Evolutionary conservation across 2,113 vertebrate species (phyloP), one percentile per base, ranked within the genome.

Genomic region (Megatriorchis doriae): DNA sequence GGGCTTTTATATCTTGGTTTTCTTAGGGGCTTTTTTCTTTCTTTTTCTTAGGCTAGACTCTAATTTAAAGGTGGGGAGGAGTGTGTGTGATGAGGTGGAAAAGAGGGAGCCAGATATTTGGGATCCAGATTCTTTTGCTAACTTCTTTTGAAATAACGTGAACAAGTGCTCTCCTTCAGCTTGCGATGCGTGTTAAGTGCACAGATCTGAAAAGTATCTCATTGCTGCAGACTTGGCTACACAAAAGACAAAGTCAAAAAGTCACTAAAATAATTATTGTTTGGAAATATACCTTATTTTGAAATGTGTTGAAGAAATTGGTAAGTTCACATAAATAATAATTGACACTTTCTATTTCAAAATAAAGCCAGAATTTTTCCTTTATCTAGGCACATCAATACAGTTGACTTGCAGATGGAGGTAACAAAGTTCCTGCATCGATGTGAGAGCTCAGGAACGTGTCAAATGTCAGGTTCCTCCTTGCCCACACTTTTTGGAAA

Each of bases 351-450:
- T 29, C 23, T 42, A 3, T 72, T 87, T 63, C 8, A 90, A 89
- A 93, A 53, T 79, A 43, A 94, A 90, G 25, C 63, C 12, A 71
- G 32, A 62, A 2, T 56, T 71, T 93, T 89, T 71, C n/a, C 74
- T 27, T 75, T 84, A 0, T 31, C 62, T 31, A 99, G 99, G 90
- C 99, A 99, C 95, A 99, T 99, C 96, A 99, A 98, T 96, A 99
- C 99, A 4, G 99, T 99, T 56, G 99, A 99, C 97, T 98, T 99
- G 68, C 99, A 99, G 96, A 98, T 99, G 98, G 99, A 99, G 96
- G 99, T 99, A 90, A 99, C 99, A 23, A 99, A 99, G 63, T 99
- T 99, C 96, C 98, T 99, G 62, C 98, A 99, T 86, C 98, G 98
- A 36, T 99, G 99, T 66, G 99, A 99, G 96, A 98, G 96, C 45